Evolutionary conservation across 2,888 invertebrate species (phyloP), one percentile per base, ranked within the genome.

Genomic region (Tortrix viridana): DNA sequence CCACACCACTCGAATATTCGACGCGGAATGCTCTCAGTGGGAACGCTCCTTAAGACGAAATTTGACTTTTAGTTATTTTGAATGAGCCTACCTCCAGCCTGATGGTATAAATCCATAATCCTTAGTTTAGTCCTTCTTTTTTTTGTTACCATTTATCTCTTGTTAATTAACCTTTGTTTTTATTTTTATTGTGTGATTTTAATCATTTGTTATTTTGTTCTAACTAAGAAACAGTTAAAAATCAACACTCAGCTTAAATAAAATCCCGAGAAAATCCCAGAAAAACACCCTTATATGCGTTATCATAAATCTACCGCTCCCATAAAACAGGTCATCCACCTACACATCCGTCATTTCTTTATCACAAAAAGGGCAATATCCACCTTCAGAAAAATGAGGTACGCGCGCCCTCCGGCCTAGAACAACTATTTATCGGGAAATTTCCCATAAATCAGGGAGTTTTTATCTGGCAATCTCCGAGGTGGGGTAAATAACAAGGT

Each of bases 341-440:
- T 56, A 63, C 66, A 57, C 69, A 66, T 67, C 60, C 69, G 62
- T 74, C 75, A 74, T 74, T 63, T 68, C 65, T 67, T 62, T 58
- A 62, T 63, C 65, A 69, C 67, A 70, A 65, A 73, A 73, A 69
- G 57, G 69, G 57, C 41, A 67, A 64, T 52, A 58, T 63, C 67
- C 63, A 58, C 66, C 62, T 60, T 60, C 43, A 52, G 60, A 65
- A 67, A 65, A 66, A 69, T 71, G 53, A 65, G 71, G 74, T 70
- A 60, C 67, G 52, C 67, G 67, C 67, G 62, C 66, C 66, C 67
- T 63, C 58, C 47, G 62, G 64, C 64, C 68, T 65, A 68, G 67
- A 64, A 69, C 68, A 68, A 69, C 69, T 68, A 69, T 68, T 69
- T 69, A 69, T 68, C 54, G 61, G 61, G 48, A 60, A 57, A 38